phyloP scores from a whole-genome alignment of 2,113 vertebrate genomes.

The Prionailurus bengalensis region DNA sequence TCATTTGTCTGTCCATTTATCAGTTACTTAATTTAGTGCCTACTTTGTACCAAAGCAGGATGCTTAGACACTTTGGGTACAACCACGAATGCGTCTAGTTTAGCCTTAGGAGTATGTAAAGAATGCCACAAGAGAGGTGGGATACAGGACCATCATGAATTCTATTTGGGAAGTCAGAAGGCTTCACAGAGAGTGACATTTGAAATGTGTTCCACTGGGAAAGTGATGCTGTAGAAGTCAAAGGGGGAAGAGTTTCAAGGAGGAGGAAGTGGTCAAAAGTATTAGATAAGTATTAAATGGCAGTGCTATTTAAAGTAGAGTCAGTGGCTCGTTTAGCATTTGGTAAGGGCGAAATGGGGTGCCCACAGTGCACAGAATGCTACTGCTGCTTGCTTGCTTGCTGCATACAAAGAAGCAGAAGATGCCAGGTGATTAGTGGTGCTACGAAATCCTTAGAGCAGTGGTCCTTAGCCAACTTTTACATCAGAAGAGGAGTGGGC shows the following conservation, averaged over 20 bases:
- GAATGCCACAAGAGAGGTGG: not conserved
- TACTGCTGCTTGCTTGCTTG: not conserved
- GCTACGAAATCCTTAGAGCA: not conserved
- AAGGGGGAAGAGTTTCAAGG: slow-evolving; percentile 25
- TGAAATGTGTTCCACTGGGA: slow-evolving; percentile 47
- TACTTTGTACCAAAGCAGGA: not conserved
- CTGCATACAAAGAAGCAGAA: not conserved
- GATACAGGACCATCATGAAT: not conserved
- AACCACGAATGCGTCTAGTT: slow-evolving; percentile 40
- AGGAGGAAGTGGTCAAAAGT: slow-evolving; percentile 42
- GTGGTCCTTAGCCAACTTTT: not conserved
- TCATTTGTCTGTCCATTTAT: slow-evolving; percentile 20
- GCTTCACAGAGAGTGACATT: slow-evolving; percentile 8
- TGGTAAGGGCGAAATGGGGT: not conserved
- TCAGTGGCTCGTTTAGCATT: slow-evolving; percentile 46
- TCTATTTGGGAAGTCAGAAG: slow-evolving; percentile 28
- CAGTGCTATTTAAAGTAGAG: not conserved
- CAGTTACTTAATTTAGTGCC: not conserved
- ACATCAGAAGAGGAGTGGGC: not conserved
- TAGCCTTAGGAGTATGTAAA: slow-evolving; percentile 41
- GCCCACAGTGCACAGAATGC: not conserved
- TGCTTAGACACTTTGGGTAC: slow-evolving; percentile 24
- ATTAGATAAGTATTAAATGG: slow-evolving; percentile 38
- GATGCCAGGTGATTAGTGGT: not conserved
- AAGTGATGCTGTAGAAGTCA: slow-evolving; percentile 45